Percentiles rank a stretch among this genome's conserved stretches.
Conservation (phyloP, 2,888 invertebrate species). For the Pristionchus maxplancki region DNA sequence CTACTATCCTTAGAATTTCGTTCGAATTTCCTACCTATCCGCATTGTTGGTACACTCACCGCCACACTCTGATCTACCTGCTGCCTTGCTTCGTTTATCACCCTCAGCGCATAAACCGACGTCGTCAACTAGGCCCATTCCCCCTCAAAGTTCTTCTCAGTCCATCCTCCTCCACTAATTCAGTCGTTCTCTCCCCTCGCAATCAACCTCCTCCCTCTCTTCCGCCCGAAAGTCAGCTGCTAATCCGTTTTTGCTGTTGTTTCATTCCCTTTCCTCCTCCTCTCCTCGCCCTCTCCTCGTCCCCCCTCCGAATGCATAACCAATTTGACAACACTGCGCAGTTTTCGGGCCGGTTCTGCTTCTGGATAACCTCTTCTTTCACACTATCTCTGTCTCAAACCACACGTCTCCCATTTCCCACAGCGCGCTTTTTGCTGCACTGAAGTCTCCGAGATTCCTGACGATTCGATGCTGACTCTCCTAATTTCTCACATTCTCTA, state of each 20-base stretch:
- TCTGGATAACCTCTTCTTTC: neutral
- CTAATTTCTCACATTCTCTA: neutral
- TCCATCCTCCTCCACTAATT: neutral
- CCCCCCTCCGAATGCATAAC: neutral
- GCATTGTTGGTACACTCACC: too few relatives aligned
- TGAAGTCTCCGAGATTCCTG: neutral
- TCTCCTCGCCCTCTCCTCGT: neutral
- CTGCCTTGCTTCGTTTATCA: too few relatives aligned
- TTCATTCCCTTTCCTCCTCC: slow-evolving; percentile 19
- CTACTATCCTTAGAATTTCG: too few relatives aligned
- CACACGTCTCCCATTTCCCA: neutral
- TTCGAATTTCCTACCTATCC: too few relatives aligned
- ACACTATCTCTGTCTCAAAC: neutral
- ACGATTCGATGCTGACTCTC: neutral
- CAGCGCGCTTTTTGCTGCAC: neutral
- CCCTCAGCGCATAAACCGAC: too few relatives aligned
- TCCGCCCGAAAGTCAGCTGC: neutral
- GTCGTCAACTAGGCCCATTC: too few relatives aligned
- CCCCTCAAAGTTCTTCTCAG: neutral
- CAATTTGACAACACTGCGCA: neutral
- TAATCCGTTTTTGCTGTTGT: slow-evolving; percentile 34
- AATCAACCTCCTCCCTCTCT: neutral
- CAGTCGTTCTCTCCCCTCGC: neutral
- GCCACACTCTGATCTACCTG: too few relatives aligned
- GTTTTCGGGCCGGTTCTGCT: neutral